phyloP scores from a whole-genome alignment of 1,140 invertebrate species.

The Anoplophora glabripennis region DNA sequence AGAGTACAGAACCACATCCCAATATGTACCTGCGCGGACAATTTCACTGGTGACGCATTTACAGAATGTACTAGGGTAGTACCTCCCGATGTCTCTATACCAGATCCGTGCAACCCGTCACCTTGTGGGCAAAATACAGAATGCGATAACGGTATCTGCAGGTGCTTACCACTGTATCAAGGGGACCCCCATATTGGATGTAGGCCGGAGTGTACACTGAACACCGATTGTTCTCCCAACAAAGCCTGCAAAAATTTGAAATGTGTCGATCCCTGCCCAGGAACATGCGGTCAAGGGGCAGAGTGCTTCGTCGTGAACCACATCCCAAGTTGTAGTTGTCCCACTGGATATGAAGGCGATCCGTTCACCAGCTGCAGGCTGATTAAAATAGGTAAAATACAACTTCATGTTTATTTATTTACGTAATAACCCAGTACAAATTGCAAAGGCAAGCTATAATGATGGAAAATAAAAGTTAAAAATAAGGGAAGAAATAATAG shows the following conservation, averaged over 20 bases:
- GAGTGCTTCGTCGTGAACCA: conserved; percentile 78
- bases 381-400: conserved; percentile 48
- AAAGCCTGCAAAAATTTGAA: conserved; percentile 73
- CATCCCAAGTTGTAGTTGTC: conserved; percentile 68
- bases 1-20: conserved; percentile 73
- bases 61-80: conserved; percentile 58
- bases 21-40: conserved; percentile 66
- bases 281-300: conserved; percentile 70
- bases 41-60: conserved; percentile 72
- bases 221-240: conserved; percentile 73
- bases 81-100: conserved; percentile 27
- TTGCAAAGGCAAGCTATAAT: no score
- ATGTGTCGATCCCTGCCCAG: conserved; percentile 74
- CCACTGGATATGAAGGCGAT: conserved; percentile 67
- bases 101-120: conserved; percentile 58
- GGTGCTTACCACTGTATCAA: conserved; percentile 62
- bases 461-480: no score
- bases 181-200: conserved; percentile 66
- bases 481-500: no score
- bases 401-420: neutral
- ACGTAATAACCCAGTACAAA: no score
- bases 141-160: conserved; percentile 61
- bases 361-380: conserved; percentile 59
- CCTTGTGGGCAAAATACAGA: conserved; percentile 64
- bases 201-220: conserved; percentile 79